These are phyloP conservation scores for Pomacea maculata DNA, from an alignment of 1,140 invertebrate species.

Conservation along the genomic window DNA sequence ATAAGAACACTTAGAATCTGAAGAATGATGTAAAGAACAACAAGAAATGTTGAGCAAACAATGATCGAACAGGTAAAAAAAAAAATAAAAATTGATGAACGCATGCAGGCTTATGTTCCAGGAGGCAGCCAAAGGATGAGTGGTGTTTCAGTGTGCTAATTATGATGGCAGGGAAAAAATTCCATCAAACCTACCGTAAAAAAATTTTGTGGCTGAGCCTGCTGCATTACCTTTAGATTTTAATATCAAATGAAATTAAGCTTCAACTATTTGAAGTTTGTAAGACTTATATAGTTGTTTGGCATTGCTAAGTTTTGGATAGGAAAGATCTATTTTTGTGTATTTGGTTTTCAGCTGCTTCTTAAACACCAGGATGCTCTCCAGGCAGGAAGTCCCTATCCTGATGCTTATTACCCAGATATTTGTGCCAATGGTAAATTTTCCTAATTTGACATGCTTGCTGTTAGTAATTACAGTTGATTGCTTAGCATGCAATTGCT, in stretches of 20 bases:
- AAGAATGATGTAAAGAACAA: no score
- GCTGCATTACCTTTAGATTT: not conserved
- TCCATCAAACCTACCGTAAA: no score
- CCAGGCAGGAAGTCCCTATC: conserved; percentile 60
- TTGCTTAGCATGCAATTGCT: no score
- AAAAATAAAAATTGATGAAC: no score
- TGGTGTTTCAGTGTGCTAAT: no score
- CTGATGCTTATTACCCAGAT: conserved; percentile 57
- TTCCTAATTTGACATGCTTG: not conserved
- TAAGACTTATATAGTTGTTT: not conserved
- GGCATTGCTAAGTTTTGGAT: not conserved
- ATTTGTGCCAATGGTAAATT: conserved; percentile 54
- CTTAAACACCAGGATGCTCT: conserved; percentile 60
- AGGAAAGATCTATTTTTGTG: not conserved
- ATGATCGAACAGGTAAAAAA: no score
- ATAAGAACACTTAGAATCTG: not conserved
- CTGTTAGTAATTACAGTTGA: no score
- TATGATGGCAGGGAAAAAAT: no score
- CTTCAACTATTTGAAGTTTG: not conserved
- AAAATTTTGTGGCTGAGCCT: not conserved
- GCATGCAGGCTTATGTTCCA: no score
- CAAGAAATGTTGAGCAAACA: not conserved
- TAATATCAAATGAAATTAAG: not conserved
- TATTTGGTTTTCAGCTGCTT: conserved; percentile 49
- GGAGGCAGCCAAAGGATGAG: no score